A percentile compares a stretch with the other conserved stretches of the same genome.
Conservation (phyloP, 1,140 invertebrate genomes). For the roundworm (Caenorhabditis elegans) region WBcel235 BX284606.5:7330001-7330500, state of each 20-base stretch:
- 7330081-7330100: not conserved
- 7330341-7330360: conserved; percentile 62
- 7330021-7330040: not conserved
- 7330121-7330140: conserved; percentile 56
- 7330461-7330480: conserved; percentile 57
- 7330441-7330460: conserved; percentile 58
- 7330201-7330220: not conserved
- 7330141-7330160: conserved; percentile 52
- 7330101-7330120: conserved; percentile 48
- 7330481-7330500: conserved; percentile 50
- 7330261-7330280: conserved; percentile 55
- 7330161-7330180: conserved; percentile 58
- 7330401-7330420: not conserved
- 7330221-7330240: conserved; percentile 40
- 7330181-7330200: conserved; percentile 50
- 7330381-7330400: no score
- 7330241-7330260: conserved; percentile 61
- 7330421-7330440: conserved; percentile 35
- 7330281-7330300: conserved; percentile 55
- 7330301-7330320: conserved; percentile 58
- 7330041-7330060: conserved; percentile 28
- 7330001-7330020: not conserved
- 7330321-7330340: conserved; percentile 63
- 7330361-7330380: conserved; percentile 34
- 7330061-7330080: conserved; percentile 8